Evolutionary conservation across 1,140 invertebrate species (phyloP).

Genomic region (Maconellicoccus hirsutus): DNA sequence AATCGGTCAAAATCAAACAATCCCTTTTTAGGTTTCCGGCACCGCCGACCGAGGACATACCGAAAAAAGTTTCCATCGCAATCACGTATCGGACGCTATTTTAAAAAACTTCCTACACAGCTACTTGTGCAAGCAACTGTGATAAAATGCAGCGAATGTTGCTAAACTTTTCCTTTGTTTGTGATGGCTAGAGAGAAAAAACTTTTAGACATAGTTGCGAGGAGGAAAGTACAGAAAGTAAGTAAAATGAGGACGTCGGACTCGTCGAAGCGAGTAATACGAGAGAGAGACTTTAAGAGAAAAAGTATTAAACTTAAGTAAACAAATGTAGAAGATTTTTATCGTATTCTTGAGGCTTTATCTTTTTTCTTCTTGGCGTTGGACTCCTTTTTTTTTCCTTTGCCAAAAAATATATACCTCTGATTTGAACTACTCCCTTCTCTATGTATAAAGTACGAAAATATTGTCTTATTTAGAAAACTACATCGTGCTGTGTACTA

Average conservation of each 20-base stretch:
- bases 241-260: slow-evolving; percentile 3
- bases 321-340: slow-evolving; percentile 10
- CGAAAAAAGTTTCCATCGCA: not conserved
- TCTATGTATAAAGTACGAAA: not conserved
- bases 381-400: not conserved
- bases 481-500: not conserved
- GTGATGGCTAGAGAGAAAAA: not conserved
- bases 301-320: slow-evolving; percentile 10
- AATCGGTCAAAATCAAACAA: slow-evolving; percentile 9
- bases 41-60: not conserved
- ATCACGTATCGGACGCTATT: slow-evolving; percentile 7
- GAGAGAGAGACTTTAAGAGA: not conserved
- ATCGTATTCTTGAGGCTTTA: slow-evolving; percentile 4
- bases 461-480: not conserved
- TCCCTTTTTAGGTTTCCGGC: not conserved
- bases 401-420: not conserved
- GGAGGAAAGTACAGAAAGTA: not conserved
- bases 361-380: not conserved
- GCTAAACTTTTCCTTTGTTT: slow-evolving; percentile 9
- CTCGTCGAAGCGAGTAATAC: not conserved
- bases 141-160: slow-evolving; percentile 8
- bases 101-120: slow-evolving; percentile 2
- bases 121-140: slow-evolving; percentile 7
- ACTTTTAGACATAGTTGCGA: not conserved
- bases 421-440: not conserved